phyloP scores from a whole-genome alignment of 2,888 invertebrate genomes.

The Nomada lathburiana region DNA sequence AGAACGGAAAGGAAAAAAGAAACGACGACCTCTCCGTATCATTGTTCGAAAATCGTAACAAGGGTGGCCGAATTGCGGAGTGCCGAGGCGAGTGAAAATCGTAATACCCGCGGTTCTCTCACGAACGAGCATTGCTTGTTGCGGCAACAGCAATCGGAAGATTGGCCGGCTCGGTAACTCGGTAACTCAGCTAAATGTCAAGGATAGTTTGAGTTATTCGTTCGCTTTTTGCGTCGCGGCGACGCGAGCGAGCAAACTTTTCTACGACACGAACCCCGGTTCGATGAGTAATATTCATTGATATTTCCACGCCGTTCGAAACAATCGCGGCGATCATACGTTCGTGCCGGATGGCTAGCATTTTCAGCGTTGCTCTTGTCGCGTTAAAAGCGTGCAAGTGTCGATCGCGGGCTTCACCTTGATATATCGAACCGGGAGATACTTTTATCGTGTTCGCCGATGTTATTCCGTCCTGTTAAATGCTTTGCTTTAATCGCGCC shows the following conservation, averaged over 20 bases:
- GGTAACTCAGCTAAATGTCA: constrained; percentile 57
- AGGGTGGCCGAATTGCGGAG: constrained; percentile 13
- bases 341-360: not conserved
- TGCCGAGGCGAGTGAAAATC: constrained; percentile 17
- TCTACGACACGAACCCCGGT: constrained; percentile 17
- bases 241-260: constrained; percentile 36
- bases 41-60: no score
- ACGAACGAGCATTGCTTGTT: constrained; percentile 46
- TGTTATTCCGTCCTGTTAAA: not conserved
- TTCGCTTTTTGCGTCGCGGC: constrained; percentile 49
- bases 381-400: not conserved
- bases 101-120: constrained; percentile 46
- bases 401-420: not conserved
- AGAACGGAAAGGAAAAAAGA: no score
- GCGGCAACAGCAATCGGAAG: constrained; percentile 58
- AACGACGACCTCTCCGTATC: no score
- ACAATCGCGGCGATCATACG: not conserved
- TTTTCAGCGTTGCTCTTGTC: constrained; percentile 14
- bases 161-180: constrained; percentile 52
- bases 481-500: no score
- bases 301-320: constrained; percentile 27
- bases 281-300: constrained; percentile 38
- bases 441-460: not conserved
- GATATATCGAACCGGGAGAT: not conserved
- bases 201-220: constrained; percentile 60